A percentile compares a stretch with the other conserved stretches of the same genome.
phyloP scores from a whole-genome alignment of 2,113 vertebrate species.

The Lampris megalopsis region DNA sequence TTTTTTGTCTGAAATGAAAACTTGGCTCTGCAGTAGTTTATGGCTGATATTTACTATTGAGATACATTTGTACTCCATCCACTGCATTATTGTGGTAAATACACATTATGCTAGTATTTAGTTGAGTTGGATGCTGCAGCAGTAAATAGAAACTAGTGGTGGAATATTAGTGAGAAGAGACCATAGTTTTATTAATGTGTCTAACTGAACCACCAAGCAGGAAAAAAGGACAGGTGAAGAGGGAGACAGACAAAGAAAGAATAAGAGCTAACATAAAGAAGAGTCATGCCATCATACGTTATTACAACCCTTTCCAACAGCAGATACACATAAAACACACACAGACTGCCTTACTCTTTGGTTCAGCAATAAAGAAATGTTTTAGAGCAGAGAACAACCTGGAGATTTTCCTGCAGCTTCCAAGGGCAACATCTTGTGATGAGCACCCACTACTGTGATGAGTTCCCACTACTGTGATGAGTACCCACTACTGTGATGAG shows the following conservation, averaged over 20 bases:
- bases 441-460: too few relatives aligned
- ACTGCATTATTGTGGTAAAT: constrained; percentile 24
- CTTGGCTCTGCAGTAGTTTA: constrained; percentile 50
- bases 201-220: not conserved
- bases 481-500: too few relatives aligned
- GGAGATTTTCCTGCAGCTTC: constrained; percentile 7
- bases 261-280: constrained; percentile 44
- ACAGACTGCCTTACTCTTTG: constrained; percentile 73
- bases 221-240: not conserved
- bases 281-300: constrained; percentile 51
- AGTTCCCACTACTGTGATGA: too few relatives aligned
- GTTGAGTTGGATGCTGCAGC: constrained; percentile 21
- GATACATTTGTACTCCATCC: constrained; percentile 33
- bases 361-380: constrained; percentile 50
- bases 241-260: not conserved
- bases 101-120: constrained; percentile 29
- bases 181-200: constrained; percentile 1
- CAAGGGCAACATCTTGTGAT: too few relatives aligned
- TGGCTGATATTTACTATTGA: constrained; percentile 51
- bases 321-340: constrained; percentile 37
- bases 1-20: constrained; percentile 49
- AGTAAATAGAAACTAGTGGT: constrained; percentile 8
- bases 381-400: constrained; percentile 33
- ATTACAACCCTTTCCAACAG: constrained; percentile 30
- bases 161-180: not conserved